These are phyloP conservation scores for Zaprionus vittiger DNA, from an alignment of 1,140 invertebrate genomes.

Conservation along the genomic window DNA sequence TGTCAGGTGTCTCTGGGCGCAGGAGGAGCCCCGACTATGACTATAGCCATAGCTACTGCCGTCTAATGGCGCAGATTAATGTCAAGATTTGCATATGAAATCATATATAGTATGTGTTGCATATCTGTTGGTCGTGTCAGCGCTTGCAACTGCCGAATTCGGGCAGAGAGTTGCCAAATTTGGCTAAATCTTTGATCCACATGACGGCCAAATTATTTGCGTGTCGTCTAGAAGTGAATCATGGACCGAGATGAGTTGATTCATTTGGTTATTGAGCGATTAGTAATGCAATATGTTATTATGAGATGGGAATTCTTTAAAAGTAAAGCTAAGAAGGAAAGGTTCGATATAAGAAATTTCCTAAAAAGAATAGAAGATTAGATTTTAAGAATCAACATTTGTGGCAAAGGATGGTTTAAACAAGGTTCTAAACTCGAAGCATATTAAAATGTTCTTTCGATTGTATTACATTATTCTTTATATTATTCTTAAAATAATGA, in stretches of 20 bases:
- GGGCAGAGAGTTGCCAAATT: constrained; percentile 53
- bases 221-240: constrained; percentile 55
- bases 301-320: too few relatives aligned
- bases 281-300: not conserved
- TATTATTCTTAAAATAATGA: too few relatives aligned
- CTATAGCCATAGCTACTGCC: constrained; percentile 29
- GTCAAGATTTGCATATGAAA: constrained; percentile 83
- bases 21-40: constrained; percentile 57
- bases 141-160: constrained; percentile 39
- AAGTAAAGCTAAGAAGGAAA: too few relatives aligned
- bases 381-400: too few relatives aligned
- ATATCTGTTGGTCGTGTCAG: constrained; percentile 57
- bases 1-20: constrained; percentile 59
- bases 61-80: constrained; percentile 71
- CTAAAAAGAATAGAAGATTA: too few relatives aligned
- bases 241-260: constrained; percentile 32
- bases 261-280: constrained; percentile 7
- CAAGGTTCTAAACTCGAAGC: too few relatives aligned
- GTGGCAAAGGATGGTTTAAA: too few relatives aligned
- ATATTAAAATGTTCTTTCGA: not conserved
- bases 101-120: constrained; percentile 44
- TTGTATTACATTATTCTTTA: not conserved
- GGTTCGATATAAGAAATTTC: too few relatives aligned
- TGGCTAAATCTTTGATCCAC: constrained; percentile 42
- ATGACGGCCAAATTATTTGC: constrained; percentile 33